A percentile compares a stretch with the other conserved stretches of the same genome.
phyloP scores from a whole-genome alignment of 2,113 vertebrate species.

The Eidolon helvum region DNA sequence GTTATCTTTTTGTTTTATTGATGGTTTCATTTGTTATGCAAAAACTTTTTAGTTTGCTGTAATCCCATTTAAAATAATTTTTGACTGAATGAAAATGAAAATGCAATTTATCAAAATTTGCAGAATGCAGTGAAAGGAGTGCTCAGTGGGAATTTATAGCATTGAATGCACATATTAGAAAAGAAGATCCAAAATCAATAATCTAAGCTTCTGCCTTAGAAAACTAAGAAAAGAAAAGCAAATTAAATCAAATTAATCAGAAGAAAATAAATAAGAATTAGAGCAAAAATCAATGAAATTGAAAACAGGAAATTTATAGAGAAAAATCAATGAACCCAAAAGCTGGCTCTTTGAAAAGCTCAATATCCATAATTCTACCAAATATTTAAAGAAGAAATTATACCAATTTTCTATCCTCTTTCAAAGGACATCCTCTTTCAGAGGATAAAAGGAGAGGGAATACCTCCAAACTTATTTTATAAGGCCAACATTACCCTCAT shows the following conservation, averaged over 20 bases:
- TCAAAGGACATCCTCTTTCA: too few relatives aligned
- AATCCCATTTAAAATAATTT: neutral
- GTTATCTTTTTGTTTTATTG: too few relatives aligned
- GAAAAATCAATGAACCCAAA: neutral
- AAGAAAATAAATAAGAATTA: neutral
- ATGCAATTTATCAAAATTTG: neutral
- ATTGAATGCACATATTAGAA: neutral
- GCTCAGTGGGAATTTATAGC: neutral
- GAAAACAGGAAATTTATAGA: neutral
- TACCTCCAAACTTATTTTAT: too few relatives aligned
- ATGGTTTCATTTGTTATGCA: too few relatives aligned
- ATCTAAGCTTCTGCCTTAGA: neutral
- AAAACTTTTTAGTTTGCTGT: too few relatives aligned
- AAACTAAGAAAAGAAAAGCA: neutral
- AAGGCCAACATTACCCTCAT: too few relatives aligned
- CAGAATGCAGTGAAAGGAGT: neutral
- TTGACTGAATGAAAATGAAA: neutral
- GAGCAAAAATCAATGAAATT: neutral
- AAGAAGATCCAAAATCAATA: neutral
- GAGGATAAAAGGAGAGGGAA: too few relatives aligned
- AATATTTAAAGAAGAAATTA: too few relatives aligned
- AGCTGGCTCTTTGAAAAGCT: neutral
- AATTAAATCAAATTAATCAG: neutral
- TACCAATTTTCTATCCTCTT: too few relatives aligned
- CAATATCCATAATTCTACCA: neutral